These are phyloP conservation scores for Chionis minor DNA, from an alignment of 2,113 vertebrate genomes.

Conservation along the genomic window DNA sequence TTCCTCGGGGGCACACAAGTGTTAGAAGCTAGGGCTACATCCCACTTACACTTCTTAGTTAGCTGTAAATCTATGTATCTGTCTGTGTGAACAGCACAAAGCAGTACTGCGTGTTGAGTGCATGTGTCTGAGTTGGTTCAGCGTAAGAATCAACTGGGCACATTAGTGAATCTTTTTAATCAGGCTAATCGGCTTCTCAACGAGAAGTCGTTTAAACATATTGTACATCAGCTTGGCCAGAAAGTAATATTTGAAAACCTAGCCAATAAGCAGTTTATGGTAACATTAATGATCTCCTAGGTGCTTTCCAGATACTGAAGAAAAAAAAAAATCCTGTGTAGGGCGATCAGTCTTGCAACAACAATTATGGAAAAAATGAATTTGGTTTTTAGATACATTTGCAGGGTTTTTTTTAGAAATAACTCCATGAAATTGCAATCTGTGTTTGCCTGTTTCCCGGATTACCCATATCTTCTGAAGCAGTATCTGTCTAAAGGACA, in stretches of 20 bases:
- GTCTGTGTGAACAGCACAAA: neutral
- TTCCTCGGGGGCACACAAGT: neutral
- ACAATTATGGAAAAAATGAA: neutral
- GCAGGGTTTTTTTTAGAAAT: neutral
- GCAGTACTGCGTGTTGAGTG: rapidly evolving
- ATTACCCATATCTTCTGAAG: neutral
- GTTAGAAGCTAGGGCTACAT: neutral
- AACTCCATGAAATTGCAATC: neutral
- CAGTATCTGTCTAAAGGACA: neutral
- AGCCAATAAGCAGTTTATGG: neutral
- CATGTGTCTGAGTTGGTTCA: neutral
- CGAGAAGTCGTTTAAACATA: neutral
- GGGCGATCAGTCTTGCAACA: neutral
- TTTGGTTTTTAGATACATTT: neutral
- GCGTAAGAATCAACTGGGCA: neutral
- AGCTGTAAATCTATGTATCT: neutral
- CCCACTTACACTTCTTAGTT: neutral
- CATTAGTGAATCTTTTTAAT: neutral
- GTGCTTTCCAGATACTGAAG: neutral
- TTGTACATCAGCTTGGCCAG: neutral
- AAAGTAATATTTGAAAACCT: neutral
- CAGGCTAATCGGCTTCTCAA: neutral
- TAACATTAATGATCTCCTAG: neutral
- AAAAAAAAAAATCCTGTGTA: neutral
- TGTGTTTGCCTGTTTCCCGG: neutral